phyloP scores from a whole-genome alignment of 2,888 invertebrate species.

The Trachelus iudaicus region DNA sequence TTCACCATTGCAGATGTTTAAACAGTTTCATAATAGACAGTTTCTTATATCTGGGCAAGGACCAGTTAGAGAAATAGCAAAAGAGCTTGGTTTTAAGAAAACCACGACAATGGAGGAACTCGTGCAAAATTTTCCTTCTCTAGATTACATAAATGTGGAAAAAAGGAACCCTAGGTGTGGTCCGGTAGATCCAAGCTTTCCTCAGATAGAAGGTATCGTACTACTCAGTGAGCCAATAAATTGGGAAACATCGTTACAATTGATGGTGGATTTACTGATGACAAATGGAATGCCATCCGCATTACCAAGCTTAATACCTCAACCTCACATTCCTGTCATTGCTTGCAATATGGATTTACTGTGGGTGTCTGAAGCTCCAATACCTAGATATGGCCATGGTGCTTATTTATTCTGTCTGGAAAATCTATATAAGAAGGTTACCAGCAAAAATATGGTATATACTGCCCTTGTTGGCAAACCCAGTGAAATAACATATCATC shows the following conservation, averaged over 20 bases:
- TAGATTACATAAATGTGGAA: slow-evolving; percentile 69
- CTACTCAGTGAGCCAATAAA: slow-evolving; percentile 74
- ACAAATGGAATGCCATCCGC: slow-evolving; percentile 70
- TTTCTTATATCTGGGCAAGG: slow-evolving; percentile 73
- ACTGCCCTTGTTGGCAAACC: slow-evolving; percentile 75
- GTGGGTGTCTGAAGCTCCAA: slow-evolving; percentile 75
- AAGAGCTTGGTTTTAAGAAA: slow-evolving; percentile 72
- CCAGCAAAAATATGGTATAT: slow-evolving; percentile 71
- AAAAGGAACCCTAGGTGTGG: slow-evolving; percentile 61
- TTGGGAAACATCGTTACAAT: slow-evolving; percentile 75
- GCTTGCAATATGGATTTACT: slow-evolving; percentile 76
- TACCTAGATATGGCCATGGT: slow-evolving; percentile 76
- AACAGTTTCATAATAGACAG: slow-evolving; percentile 71
- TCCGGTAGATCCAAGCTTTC: slow-evolving; percentile 68
- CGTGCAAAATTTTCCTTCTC: slow-evolving; percentile 69
- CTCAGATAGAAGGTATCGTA: slow-evolving; percentile 71
- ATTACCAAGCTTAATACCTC: slow-evolving; percentile 61
- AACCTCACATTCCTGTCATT: slow-evolving; percentile 75
- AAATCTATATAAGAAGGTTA: slow-evolving; percentile 72
- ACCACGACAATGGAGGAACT: slow-evolving; percentile 71
- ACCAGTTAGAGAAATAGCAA: slow-evolving; percentile 68
- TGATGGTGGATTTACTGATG: slow-evolving; percentile 72
- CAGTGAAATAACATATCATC: slow-evolving; percentile 74
- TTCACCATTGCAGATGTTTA: slow-evolving; percentile 72
- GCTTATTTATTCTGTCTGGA: slow-evolving; percentile 74